Evolutionary conservation across 1,140 invertebrate genomes (phyloP), one percentile per base, ranked within the genome.

Genomic region (Leptinotarsa defecta): DNA sequence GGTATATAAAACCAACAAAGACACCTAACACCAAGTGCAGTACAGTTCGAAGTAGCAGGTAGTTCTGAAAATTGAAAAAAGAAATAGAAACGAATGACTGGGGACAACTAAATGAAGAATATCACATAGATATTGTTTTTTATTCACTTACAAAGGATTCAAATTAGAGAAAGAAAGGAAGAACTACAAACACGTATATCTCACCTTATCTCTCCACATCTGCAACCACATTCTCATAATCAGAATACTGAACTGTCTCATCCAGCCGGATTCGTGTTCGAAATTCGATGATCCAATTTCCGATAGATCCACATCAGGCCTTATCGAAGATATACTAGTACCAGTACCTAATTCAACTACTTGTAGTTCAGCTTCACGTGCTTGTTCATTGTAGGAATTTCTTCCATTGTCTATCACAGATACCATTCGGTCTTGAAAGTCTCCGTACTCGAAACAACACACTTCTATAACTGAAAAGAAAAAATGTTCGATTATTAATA

Each of bases 381-480:
- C 6, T 20, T 57, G 48, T 73, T 27, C 34, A n/a, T 68, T 75
- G 65, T 73, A 77, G 8, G 22, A 57, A 52, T 71, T 76, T 27
- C 85, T 88, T 27, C 90, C 90, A 85, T 91, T 92, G 62, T 91
- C 89, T 1, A 93, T 87, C 2, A 88, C 86, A 2, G 86, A 75
- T 48, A 80, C 78, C 76, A 84, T 77, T 81, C 2, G 87, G 15
- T 92, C 90, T 1, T 90, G 83, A 76, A 89, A 88, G 24, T 89
- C 86, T 0, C 93, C 93, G 81, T 94, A 94, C 83, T 94, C 93
- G 0, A 91, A 90, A 74, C 90, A 91, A 0, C 92, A 91, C 13
- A 94, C 91, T 87, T 95, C 94, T 73, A 94, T 92, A 61, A 94
- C 93, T 94, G 79, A 20, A 88, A 88, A 74, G 74, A 78, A 76